Evolutionary conservation across 2,888 invertebrate species (phyloP).

Genomic region (Monopis laevigella): DNA sequence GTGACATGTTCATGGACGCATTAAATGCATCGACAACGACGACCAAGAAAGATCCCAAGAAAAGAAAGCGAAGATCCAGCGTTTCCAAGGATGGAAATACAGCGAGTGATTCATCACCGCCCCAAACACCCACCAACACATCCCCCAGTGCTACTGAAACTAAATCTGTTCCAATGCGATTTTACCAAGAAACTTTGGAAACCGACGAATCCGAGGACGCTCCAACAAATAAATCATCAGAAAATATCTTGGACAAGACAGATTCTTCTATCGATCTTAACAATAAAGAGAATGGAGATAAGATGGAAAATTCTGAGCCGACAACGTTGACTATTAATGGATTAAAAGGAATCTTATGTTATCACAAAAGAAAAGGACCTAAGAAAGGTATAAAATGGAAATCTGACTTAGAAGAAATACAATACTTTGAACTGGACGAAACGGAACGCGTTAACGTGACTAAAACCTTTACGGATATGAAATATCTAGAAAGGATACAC

Average conservation of each 20-base stretch:
- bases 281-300: constrained; percentile 31
- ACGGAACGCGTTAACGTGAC: constrained; percentile 96
- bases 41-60: constrained; percentile 78
- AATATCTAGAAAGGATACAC: constrained; percentile 85
- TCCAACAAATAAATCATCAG: constrained; percentile 31
- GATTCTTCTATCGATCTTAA: constrained; percentile 30
- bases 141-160: constrained; percentile 47
- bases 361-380: constrained; percentile 78
- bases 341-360: constrained; percentile 78
- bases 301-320: constrained; percentile 36
- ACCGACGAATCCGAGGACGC: constrained; percentile 68
- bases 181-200: constrained; percentile 93
- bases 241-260: constrained; percentile 19
- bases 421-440: constrained; percentile 94
- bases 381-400: constrained; percentile 87
- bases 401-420: constrained; percentile 79
- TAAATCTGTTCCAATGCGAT: constrained; percentile 73
- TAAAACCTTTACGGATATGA: constrained; percentile 90
- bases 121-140: constrained; percentile 63
- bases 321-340: constrained; percentile 65
- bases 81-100: constrained; percentile 72
- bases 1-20: constrained; percentile 94
- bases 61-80: constrained; percentile 79
- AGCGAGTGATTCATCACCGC: constrained; percentile 59
- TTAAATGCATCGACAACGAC: constrained; percentile 77